Base-by-base conservation (phyloP, 2,113 vertebrate genomes). In the Chaetura pelagica region DNA sequence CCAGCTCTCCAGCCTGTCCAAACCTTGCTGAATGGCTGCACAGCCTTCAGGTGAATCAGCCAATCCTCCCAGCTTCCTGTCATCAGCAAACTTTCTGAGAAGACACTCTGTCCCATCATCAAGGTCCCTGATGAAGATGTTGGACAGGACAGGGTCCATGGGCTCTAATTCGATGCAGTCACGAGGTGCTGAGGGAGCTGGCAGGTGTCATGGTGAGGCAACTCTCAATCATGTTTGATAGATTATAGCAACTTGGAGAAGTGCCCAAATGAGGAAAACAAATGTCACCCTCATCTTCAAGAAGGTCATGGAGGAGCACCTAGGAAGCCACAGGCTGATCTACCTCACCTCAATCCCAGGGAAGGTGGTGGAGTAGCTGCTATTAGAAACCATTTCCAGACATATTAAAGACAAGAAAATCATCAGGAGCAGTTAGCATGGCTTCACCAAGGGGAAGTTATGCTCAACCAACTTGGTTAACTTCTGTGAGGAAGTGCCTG, bases 141-240 rank as follows among this genome's bases (percentile, higher is more conserved):
- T 38, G 38, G 10, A 38, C 38, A 38, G 38, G 38, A 38, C 38
- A 8, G 38, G 38, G 38, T 38, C 38, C 27, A 22, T 9, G 27
- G n/a, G 19, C 16, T 30, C n/a, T 81, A 35, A 54, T 5, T 26
- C 19, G 44, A 40, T 40, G 27, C 4, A 44, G 6, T 8, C n/a
- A 49, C 0, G 0, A 73, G 22, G 22, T 3, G 26, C 26, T 77
- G 38, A 91, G n/a, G 27, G 30, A 77, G 16, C 19, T 81, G 73
- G 15, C 4, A 67, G 42, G 58, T 57, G 29, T 21, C 42, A 48
- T 42, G 80, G n/a, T 52, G 77, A 76, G 22, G 30, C 30, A 44
- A 38, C 2, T 30, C 30, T 27, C 8, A 3, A 38, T 48, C 52
- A 48, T 23, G n/a, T 63, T 67, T 52, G 40, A 21, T 29, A 4